phyloP scores from a whole-genome alignment of 2,797 vertebrate species.

The Smutsia gigantea region DNA sequence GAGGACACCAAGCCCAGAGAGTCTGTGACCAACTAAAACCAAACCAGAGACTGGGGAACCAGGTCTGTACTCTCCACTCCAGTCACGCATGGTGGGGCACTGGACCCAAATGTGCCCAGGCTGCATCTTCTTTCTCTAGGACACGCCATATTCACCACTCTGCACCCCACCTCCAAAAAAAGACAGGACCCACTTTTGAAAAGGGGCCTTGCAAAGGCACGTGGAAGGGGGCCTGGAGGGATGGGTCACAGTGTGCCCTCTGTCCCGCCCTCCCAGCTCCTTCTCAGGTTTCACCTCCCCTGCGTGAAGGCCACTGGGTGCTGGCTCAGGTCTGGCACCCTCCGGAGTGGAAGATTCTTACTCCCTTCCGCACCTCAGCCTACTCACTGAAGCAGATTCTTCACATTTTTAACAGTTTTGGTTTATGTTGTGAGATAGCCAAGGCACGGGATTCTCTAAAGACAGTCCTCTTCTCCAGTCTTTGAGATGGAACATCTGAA shows the following conservation, averaged over 20 bases:
- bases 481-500: neutral
- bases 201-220: neutral
- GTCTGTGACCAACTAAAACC: neutral
- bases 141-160: fast-evolving
- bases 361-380: neutral
- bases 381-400: neutral
- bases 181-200: fast-evolving
- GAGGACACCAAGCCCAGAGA: neutral
- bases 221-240: neutral
- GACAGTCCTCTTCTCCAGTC: neutral
- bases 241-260: neutral
- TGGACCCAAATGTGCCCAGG: fast-evolving
- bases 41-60: too few relatives aligned
- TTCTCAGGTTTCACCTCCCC: too few relatives aligned
- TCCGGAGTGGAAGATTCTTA: neutral
- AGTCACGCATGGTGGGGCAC: fast-evolving
- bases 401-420: slow-evolving; percentile 21
- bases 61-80: fast-evolving
- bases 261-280: fast-evolving
- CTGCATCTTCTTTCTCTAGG: neutral
- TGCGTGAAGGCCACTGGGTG: fast-evolving
- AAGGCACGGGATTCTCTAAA: neutral
- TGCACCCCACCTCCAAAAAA: too few relatives aligned
- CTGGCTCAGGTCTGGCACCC: neutral
- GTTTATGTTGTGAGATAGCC: neutral